Evolutionary conservation across 2,797 vertebrate genomes (phyloP).

Genomic region (Limosa lapponica): DNA sequence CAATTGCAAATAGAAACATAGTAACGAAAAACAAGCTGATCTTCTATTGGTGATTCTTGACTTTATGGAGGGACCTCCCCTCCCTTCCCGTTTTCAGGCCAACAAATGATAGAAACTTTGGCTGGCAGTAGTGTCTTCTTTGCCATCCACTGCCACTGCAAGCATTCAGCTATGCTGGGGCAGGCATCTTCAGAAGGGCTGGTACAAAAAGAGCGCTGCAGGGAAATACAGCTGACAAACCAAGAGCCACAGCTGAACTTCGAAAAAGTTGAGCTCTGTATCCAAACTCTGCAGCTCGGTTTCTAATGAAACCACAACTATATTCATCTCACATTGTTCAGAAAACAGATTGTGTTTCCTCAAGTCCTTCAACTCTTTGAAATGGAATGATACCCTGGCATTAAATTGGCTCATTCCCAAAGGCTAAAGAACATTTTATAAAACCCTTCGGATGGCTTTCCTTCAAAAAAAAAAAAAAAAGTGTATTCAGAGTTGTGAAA

Average conservation of each 20-base stretch:
- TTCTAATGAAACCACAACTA: not conserved
- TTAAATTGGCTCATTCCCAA: slow-evolving; percentile 48
- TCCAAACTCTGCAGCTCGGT: not conserved
- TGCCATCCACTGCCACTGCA: not conserved
- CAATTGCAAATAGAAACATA: not conserved
- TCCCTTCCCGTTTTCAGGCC: not conserved
- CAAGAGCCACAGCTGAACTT: not conserved
- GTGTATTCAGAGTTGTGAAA: slow-evolving; percentile 34
- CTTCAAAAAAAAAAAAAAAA: not conserved
- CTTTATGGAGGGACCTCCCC: not conserved
- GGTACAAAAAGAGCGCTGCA: not conserved
- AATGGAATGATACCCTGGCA: slow-evolving; percentile 21
- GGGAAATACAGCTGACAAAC: not conserved
- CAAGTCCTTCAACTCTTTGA: slow-evolving; percentile 11
- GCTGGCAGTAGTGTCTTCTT: not conserved
- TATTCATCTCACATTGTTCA: not conserved
- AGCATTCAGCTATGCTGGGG: not conserved
- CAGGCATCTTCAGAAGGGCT: not conserved
- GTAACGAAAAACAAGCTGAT: not conserved
- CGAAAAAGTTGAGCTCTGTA: not conserved
- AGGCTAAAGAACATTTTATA: slow-evolving; percentile 26
- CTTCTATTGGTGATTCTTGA: not conserved
- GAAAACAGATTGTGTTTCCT: slow-evolving; percentile 45
- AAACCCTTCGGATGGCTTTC: slow-evolving; percentile 35
- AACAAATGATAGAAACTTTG: not conserved